Evolutionary conservation across 2,113 vertebrate genomes (phyloP).

Genomic region (Trogon melanurus): DNA sequence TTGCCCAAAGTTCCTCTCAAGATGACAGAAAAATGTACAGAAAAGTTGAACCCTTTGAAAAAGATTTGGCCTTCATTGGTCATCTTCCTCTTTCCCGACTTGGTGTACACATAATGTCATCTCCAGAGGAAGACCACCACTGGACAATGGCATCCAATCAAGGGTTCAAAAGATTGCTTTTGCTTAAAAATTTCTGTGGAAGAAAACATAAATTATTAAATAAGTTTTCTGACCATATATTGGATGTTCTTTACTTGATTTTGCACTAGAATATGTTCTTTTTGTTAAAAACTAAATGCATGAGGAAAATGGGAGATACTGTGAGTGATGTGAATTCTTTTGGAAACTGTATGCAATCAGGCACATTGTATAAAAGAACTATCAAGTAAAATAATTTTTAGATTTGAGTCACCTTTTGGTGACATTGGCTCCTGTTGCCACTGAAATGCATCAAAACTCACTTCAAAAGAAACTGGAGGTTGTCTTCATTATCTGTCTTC

Average conservation of each 20-base stretch:
- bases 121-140: not conserved
- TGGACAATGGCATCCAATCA: not conserved
- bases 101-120: not conserved
- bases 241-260: not conserved
- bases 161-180: not conserved
- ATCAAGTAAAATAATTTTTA: not conserved
- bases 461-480: not conserved
- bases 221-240: not conserved
- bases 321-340: not conserved
- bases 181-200: not conserved
- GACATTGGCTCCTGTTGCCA: not conserved
- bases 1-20: not conserved
- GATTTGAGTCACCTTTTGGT: not conserved
- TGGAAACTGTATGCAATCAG: not conserved
- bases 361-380: not conserved
- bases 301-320: not conserved
- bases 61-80: not conserved
- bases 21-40: not conserved
- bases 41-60: not conserved
- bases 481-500: not conserved
- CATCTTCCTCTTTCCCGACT: not conserved
- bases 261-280: not conserved
- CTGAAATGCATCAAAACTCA: not conserved
- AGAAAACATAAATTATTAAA: not conserved
- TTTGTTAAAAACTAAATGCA: constrained; percentile 1